Evolutionary conservation across 2,797 vertebrate genomes (phyloP), one percentile per base, ranked within the genome.

Genomic region (Apogon hyalosoma): DNA sequence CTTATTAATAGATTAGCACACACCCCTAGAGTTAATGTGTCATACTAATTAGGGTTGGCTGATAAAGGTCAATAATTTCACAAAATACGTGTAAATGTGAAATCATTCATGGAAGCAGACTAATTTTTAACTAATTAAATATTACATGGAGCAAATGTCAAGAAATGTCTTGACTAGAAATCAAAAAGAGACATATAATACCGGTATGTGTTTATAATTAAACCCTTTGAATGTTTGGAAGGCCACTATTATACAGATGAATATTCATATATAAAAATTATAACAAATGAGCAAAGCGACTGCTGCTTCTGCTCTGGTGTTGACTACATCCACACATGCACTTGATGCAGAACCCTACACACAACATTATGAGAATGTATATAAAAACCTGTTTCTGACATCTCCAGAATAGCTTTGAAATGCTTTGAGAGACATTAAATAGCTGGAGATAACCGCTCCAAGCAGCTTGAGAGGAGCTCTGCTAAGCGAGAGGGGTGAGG

Each of bases 331-430:
- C 12, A 54, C 41, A 61, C 16, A 56, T n/a, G 8, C 14, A 39
- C n/a, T 41, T 6, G 63, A 58, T n/a, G 36, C 10, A 60, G 43
- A 59, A 74, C 54, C 45, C 52, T 50, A 33, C 49, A 40, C 55
- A 52, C 58, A 54, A 41, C 59, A 33, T 57, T 6, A 48, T 60
- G 19, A 50, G 52, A 77, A 58, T 56, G 63, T 48, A 48, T 47
- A 40, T 38, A 57, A 60, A 69, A 43, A 63, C 24, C 56, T 63
- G 64, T 66, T 63, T 69, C 56, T 53, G 36, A 54, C 59, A 68
- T 82, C 63, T 77, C 56, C 62, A 46, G 53, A 77, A 70, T 36
- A 69, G 48, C 56, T 82, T 54, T 69, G 43, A 72, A 84, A 80
- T 69, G 52, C 54, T 40, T 75, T 39, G 59, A 64, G 69, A 69